Conservation (phyloP, 2,797 vertebrate species). For the Coluber constrictor region DNA sequence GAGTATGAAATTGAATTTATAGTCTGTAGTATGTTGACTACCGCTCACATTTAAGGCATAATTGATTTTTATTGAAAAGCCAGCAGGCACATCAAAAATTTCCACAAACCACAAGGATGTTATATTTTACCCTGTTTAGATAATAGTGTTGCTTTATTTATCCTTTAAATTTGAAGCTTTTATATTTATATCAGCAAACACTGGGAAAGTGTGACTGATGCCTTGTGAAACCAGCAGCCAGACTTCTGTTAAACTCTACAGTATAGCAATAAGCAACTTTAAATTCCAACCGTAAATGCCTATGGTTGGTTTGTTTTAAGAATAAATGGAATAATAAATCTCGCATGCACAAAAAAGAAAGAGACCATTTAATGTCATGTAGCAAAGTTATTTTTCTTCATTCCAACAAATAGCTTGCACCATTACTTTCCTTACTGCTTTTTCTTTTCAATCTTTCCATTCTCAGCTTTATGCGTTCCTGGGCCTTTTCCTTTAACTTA, state of each 20-base stretch:
- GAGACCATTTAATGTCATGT: slow-evolving; percentile 44
- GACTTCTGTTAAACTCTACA: slow-evolving; percentile 59
- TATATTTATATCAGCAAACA: slow-evolving; percentile 78
- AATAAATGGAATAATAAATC: slow-evolving; percentile 68
- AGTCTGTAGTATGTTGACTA: slow-evolving; percentile 84
- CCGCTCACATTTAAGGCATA: slow-evolving; percentile 83
- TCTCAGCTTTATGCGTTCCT: not conserved
- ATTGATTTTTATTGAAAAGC: slow-evolving; percentile 94
- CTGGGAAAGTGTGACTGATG: slow-evolving; percentile 74
- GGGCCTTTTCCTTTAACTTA: slow-evolving; percentile 31
- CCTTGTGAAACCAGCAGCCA: slow-evolving; percentile 66
- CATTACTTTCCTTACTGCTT: slow-evolving; percentile 32
- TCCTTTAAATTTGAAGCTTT: slow-evolving; percentile 78
- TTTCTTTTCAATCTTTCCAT: not conserved
- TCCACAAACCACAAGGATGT: slow-evolving; percentile 82
- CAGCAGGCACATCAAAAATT: slow-evolving; percentile 90
- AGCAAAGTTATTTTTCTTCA: slow-evolving; percentile 54
- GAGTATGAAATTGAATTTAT: slow-evolving; percentile 85
- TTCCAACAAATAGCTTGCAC: slow-evolving; percentile 47
- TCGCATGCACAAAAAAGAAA: slow-evolving; percentile 32
- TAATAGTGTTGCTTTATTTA: slow-evolving; percentile 81
- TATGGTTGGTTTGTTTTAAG: slow-evolving; percentile 66
- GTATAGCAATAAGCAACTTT: slow-evolving; percentile 65
- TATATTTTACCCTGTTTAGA: slow-evolving; percentile 81
- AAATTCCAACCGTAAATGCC: slow-evolving; percentile 62